Percentiles rank a stretch among this genome's conserved stretches.
Evolutionary conservation across 2,888 invertebrate genomes (phyloP).

Genomic region (Drosophila robusta): DNA sequence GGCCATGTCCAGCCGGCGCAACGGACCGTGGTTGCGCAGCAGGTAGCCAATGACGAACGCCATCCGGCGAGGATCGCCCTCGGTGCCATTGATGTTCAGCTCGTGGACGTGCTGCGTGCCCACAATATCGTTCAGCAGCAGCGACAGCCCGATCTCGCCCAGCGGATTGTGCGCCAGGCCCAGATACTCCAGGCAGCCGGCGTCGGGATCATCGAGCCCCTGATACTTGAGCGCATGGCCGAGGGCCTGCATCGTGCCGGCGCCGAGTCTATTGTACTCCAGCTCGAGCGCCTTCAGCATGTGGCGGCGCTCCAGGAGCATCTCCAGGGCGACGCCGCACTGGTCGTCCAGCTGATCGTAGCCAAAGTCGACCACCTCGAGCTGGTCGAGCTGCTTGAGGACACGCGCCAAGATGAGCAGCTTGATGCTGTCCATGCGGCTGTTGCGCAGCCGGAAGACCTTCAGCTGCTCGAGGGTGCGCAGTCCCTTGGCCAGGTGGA

Average conservation of each 20-base stretch:
- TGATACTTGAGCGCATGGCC: constrained; percentile 35
- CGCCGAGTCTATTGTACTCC: constrained; percentile 69
- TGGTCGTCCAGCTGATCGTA: constrained; percentile 75
- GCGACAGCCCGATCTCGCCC: constrained; percentile 43
- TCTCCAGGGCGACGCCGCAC: constrained; percentile 61
- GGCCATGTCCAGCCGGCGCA: constrained; percentile 65
- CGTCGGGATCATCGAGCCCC: constrained; percentile 27
- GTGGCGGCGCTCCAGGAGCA: constrained; percentile 53
- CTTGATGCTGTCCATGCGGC: constrained; percentile 76
- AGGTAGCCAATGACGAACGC: constrained; percentile 47
- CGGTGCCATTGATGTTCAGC: constrained; percentile 65
- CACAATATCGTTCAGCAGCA: constrained; percentile 43
- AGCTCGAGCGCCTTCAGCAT: constrained; percentile 69
- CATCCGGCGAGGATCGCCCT: constrained; percentile 18
- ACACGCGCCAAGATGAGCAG: constrained; percentile 59
- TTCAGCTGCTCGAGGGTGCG: constrained; percentile 53
- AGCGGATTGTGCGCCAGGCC: constrained; percentile 76
- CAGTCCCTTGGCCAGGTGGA: constrained; percentile 69
- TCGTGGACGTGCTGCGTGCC: constrained; percentile 57
- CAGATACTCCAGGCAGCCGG: constrained; percentile 61
- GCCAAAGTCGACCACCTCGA: constrained; percentile 78
- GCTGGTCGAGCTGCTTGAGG: constrained; percentile 47
- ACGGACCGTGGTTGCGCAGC: constrained; percentile 54
- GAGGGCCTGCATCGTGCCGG: constrained; percentile 20
- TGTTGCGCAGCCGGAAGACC: constrained; percentile 77